Conservation (phyloP, 2,888 invertebrate genomes). For the Erynnis tages region DNA sequence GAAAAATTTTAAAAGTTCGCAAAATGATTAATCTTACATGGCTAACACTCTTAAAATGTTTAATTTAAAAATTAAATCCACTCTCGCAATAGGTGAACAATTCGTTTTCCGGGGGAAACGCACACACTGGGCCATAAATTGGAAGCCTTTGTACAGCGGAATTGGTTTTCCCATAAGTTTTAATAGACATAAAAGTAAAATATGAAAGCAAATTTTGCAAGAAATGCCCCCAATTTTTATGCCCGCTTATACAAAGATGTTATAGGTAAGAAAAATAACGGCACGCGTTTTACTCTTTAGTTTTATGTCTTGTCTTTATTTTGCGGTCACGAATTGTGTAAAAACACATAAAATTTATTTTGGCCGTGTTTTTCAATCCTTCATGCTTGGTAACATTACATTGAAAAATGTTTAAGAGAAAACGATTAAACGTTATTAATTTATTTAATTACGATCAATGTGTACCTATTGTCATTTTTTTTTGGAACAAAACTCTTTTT, state of each 20-base stretch:
- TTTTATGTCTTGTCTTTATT: constrained; percentile 4
- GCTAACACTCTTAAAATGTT: not conserved
- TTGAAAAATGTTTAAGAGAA: too few relatives aligned
- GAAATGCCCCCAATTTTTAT: constrained; percentile 12
- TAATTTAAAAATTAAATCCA: constrained; percentile 16
- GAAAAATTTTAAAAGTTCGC: too few relatives aligned
- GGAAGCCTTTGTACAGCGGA: constrained; percentile 17
- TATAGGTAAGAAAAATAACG: constrained; percentile 1
- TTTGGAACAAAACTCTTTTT: too few relatives aligned
- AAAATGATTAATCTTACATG: not conserved
- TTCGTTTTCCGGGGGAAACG: constrained; percentile 9
- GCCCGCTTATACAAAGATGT: not conserved
- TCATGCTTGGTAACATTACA: too few relatives aligned
- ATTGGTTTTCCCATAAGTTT: constrained; percentile 26
- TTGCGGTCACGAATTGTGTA: not conserved
- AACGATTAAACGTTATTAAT: too few relatives aligned
- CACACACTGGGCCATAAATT: constrained; percentile 21
- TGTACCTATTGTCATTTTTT: too few relatives aligned
- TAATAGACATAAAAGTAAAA: constrained; percentile 22
- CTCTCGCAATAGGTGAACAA: constrained; percentile 9
- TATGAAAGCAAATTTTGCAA: constrained; percentile 17
- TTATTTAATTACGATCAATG: too few relatives aligned
- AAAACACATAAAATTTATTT: not conserved
- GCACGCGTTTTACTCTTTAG: not conserved
- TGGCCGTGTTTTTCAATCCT: too few relatives aligned